Evolutionary conservation across 2,888 invertebrate genomes (phyloP), one percentile per base, ranked within the genome.

Genomic region (Drosophila neutralis): DNA sequence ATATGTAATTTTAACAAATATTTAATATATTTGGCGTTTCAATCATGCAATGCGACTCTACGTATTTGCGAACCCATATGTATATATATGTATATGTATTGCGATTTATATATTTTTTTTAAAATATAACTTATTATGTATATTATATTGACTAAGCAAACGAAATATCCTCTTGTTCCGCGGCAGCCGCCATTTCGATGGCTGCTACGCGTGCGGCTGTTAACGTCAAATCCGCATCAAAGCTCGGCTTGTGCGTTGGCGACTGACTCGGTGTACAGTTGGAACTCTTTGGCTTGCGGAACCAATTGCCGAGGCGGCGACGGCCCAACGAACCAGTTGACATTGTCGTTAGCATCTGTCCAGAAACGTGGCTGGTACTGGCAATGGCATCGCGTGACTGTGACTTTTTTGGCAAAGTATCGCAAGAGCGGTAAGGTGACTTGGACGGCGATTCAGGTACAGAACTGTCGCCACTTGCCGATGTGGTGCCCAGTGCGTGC

Each of bases 241-340:
- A 88, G 62, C 61, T 69, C n/a, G 91, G 87, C 74, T 93, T 92
- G 73, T 93, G 93, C 38, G 93, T 93, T 27, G 93, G 93, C 51
- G 93, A 93, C 67, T 93, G 93, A 76, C 92, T 93, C 10, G 93
- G 93, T 33, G 93, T 93, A 59, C 92, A 92, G 69, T 92, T 92
- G 29, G 91, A 91, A 73, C 93, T 93, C 79, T 93, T 93, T 40
- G 93, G 92, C 62, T 93, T 93, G 31, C 93, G 91, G 70, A 93
- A 93, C 93, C 93, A 93, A 80, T 92, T 93, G 40, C 93, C 93
- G 49, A 93, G 87, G 45, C 92, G 91, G 11, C 92, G 91, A n/a
- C 93, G 91, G 4, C 93, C 93, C 68, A 93, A 77, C 21, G 93
- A 93, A 2, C 92, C 92, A 5, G 93, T 92, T 49, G 85, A 80